Evolutionary conservation across 1,140 invertebrate species (phyloP).

Genomic region (Cherax destructor): DNA sequence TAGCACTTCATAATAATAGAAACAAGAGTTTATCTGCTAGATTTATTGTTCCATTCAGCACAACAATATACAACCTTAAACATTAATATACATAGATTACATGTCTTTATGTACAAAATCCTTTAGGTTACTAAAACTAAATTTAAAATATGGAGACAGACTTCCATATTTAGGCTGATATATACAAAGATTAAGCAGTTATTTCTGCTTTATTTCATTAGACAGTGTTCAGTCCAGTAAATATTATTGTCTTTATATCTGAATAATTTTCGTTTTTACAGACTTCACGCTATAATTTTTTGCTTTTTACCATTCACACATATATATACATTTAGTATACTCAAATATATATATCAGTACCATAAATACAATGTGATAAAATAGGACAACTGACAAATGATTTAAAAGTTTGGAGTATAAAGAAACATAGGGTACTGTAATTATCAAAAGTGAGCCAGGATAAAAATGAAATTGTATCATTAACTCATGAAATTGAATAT

Average conservation of each 20-base stretch:
- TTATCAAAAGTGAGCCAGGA: no score
- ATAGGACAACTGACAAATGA: no score
- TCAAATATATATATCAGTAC: neutral
- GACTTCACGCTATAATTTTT: neutral
- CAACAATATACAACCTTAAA: conserved; percentile 54
- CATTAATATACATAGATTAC: conserved; percentile 47
- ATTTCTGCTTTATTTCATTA: neutral
- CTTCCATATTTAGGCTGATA: conserved; percentile 22
- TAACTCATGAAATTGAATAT: no score
- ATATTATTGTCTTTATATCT: neutral
- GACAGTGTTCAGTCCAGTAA: neutral
- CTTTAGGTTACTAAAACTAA: conserved; percentile 2
- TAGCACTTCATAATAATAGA: neutral
- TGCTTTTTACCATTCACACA: neutral
- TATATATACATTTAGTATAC: neutral
- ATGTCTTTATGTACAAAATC: conserved; percentile 25
- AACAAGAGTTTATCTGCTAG: neutral
- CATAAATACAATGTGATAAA: neutral
- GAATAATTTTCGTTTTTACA: neutral
- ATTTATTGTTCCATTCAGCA: conserved; percentile 15
- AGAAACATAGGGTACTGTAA: no score
- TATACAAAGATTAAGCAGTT: conserved; percentile 9
- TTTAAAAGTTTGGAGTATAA: no score
- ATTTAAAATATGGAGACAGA: neutral
- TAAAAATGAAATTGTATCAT: no score